Percentiles rank a stretch among this genome's conserved stretches.
These are phyloP conservation scores for Polydesmus complanatus DNA, from an alignment of 2,888 invertebrate genomes.

Conservation along the genomic window DNA sequence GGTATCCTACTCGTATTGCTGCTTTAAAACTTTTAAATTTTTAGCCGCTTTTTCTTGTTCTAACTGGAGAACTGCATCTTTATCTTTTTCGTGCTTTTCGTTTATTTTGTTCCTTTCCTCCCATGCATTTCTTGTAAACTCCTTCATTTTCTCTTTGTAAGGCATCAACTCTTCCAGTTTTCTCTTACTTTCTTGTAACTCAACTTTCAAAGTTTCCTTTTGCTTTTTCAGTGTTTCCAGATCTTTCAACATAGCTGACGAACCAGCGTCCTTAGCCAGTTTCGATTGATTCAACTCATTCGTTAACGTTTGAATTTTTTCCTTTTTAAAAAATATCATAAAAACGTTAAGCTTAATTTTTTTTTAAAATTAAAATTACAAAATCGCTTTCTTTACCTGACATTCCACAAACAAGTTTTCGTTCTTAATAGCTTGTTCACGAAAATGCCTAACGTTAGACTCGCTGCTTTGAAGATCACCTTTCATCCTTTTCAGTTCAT, in stretches of 20 bases:
- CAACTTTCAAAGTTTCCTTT: neutral
- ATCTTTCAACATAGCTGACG: neutral
- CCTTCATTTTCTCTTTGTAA: neutral
- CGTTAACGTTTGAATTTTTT: neutral
- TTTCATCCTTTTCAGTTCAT: conserved; percentile 6
- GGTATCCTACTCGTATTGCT: neutral
- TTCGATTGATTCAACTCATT: neutral
- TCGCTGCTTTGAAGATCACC: neutral
- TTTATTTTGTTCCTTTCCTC: neutral
- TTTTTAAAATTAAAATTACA: neutral
- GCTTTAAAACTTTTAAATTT: neutral
- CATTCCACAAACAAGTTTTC: neutral
- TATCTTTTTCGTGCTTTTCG: neutral
- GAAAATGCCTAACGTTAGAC: neutral
- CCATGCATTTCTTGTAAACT: neutral
- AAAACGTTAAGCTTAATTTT: too few species aligned
- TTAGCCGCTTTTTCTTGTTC: neutral
- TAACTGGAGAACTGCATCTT: neutral
- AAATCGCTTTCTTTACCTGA: neutral
- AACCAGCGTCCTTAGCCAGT: neutral
- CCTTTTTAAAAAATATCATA: neutral
- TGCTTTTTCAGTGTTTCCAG: neutral
- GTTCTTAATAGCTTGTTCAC: neutral
- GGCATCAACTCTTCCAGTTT: neutral
- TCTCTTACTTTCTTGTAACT: conserved; percentile 2